Evolutionary conservation across 2,888 invertebrate genomes (phyloP).

Genomic region (Thera britannica): DNA sequence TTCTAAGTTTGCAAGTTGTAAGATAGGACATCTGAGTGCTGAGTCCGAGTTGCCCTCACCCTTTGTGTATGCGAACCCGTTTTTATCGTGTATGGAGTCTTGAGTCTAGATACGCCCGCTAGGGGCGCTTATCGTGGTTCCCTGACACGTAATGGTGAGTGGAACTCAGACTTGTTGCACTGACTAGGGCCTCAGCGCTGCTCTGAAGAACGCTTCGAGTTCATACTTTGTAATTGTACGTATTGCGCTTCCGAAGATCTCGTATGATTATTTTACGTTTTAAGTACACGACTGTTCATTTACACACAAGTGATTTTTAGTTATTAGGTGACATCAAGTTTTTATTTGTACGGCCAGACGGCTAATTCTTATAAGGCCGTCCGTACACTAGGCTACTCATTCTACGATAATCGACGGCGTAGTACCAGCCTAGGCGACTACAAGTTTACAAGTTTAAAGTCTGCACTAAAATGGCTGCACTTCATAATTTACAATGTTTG

Average conservation of each 20-base stretch:
- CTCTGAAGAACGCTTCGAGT: conserved; percentile 43
- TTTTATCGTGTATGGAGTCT: no score
- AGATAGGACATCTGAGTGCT: neutral
- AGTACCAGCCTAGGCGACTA: no score
- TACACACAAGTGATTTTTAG: conserved; percentile 75
- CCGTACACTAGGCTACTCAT: neutral
- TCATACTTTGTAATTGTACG: conserved; percentile 73
- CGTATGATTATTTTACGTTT: conserved; percentile 76
- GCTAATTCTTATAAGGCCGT: conserved; percentile 49
- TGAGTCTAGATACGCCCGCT: neutral
- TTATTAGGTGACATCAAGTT: conserved; percentile 55
- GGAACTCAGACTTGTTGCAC: conserved; percentile 23
- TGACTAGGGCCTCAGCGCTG: conserved; percentile 32
- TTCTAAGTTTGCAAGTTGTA: neutral
- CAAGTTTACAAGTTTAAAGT: no score
- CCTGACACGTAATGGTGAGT: neutral
- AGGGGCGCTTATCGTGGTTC: neutral
- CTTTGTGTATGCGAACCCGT: no score
- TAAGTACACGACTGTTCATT: conserved; percentile 79
- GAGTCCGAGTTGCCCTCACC: no score
- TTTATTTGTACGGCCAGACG: conserved; percentile 59
- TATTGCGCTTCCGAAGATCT: conserved; percentile 84
- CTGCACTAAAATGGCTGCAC: neutral
- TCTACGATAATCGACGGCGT: neutral
- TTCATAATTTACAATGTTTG: no score